phyloP scores from a whole-genome alignment of 2,888 invertebrate genomes.

The Phengaris alcon region DNA sequence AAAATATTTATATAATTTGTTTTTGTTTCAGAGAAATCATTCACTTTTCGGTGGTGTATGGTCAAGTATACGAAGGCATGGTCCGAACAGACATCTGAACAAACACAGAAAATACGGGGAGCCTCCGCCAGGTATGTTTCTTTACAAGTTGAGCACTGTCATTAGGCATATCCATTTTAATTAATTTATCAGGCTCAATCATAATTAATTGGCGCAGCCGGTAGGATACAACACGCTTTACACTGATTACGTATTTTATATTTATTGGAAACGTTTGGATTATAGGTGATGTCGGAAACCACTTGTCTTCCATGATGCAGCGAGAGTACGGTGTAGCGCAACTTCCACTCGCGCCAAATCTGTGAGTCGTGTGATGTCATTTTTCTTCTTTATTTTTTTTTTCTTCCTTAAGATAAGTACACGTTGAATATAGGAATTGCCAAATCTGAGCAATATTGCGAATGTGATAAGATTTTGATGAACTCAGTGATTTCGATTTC shows the following conservation, averaged over 20 bases:
- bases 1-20: neutral
- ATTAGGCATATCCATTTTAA: neutral
- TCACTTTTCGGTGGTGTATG: slow-evolving; percentile 97
- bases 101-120: slow-evolving; percentile 63
- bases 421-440: too few species aligned
- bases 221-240: neutral
- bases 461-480: neutral
- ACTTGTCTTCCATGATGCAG: slow-evolving; percentile 76
- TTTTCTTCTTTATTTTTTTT: neutral
- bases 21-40: slow-evolving; percentile 89
- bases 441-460: too few species aligned
- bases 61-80: slow-evolving; percentile 93
- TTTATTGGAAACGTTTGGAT: neutral
- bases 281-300: slow-evolving; percentile 66
- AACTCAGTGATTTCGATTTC: slow-evolving; percentile 19
- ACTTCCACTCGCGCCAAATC: slow-evolving; percentile 61
- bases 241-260: neutral
- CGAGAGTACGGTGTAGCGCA: slow-evolving; percentile 66
- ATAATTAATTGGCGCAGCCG: neutral
- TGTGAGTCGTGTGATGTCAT: slow-evolving; percentile 56
- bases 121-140: slow-evolving; percentile 53
- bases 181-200: neutral
- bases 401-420: neutral
- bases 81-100: slow-evolving; percentile 68
- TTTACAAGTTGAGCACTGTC: neutral